These are phyloP conservation scores for Drosophila ogumai DNA, from an alignment of 1,140 invertebrate genomes.

Conservation along the genomic window DNA sequence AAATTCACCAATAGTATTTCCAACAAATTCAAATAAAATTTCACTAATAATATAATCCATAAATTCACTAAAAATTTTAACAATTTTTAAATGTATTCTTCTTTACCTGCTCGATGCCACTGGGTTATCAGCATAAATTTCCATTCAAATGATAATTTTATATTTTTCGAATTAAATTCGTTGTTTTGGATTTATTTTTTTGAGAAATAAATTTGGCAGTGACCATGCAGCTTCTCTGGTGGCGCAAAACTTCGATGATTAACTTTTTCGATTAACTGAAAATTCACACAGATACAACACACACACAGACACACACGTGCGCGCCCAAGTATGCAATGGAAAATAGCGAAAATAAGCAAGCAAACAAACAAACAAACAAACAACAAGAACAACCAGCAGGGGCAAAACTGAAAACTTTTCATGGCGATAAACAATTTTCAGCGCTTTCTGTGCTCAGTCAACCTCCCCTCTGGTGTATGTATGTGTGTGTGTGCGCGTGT, in stretches of 20 bases:
- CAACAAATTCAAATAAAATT: too few species aligned
- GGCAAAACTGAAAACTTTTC: conserved; percentile 68
- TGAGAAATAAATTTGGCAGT: conserved; percentile 49
- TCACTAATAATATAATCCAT: too few species aligned
- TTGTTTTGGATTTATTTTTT: conserved; percentile 32
- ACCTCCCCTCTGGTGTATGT: neutral
- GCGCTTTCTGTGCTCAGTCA: conserved; percentile 31
- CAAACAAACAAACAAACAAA: conserved; percentile 37
- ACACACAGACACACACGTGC: conserved; percentile 21
- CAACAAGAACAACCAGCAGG: conserved; percentile 24
- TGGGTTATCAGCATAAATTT: neutral
- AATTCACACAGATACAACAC: conserved; percentile 60
- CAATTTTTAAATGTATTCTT: neutral
- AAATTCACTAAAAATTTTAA: neutral
- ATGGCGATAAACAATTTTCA: conserved; percentile 78
- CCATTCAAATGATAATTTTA: neutral
- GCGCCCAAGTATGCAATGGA: conserved; percentile 54
- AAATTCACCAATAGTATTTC: neutral
- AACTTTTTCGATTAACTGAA: conserved; percentile 82
- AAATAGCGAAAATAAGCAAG: conserved; percentile 54
- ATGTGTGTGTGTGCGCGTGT: conserved; percentile 11
- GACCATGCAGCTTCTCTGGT: conserved; percentile 58
- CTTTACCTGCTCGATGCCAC: neutral
- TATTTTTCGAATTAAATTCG: conserved; percentile 13
- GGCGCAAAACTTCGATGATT: conserved; percentile 77